Percentiles rank a stretch among this genome's conserved stretches.
phyloP scores from a whole-genome alignment of 2,113 vertebrate species.

The Scomber japonicus region DNA sequence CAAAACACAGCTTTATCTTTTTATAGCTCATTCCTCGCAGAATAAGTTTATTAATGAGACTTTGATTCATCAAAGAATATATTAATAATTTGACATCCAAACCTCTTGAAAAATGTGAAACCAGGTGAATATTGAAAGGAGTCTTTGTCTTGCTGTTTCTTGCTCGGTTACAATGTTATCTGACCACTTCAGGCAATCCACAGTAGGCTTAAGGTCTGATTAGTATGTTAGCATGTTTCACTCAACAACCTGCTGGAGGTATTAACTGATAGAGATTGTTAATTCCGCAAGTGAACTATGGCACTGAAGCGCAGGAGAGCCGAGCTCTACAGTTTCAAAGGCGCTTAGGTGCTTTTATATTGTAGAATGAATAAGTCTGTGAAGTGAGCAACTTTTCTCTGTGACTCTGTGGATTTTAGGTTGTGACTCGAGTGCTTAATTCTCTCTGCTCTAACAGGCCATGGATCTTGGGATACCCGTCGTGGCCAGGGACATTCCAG shows the following conservation, averaged over 20 bases:
- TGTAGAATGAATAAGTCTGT: not conserved
- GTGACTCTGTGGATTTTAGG: conserved; percentile 4
- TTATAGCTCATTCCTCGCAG: not conserved
- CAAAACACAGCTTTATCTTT: not conserved
- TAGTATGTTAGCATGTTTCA: conserved; percentile 66
- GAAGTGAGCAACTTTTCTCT: conserved; percentile 6
- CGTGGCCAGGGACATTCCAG: conserved; percentile 91
- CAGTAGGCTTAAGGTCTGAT: conserved; percentile 76
- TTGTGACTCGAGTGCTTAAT: not conserved
- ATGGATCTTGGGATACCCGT: conserved; percentile 92
- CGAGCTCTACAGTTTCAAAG: not conserved
- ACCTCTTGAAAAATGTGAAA: not conserved
- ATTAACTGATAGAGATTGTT: conserved; percentile 57
- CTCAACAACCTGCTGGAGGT: conserved; percentile 61
- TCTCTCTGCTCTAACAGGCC: conserved; percentile 84
- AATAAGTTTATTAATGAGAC: not conserved
- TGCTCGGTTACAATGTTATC: conserved; percentile 58
- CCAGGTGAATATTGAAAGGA: conserved; percentile 21
- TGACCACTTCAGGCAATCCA: conserved; percentile 75
- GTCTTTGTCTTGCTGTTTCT: conserved; percentile 25
- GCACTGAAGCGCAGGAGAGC: conserved; percentile 11
- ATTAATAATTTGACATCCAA: not conserved
- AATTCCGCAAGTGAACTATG: conserved; percentile 49
- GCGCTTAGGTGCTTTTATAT: not conserved
- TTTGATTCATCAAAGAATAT: conserved; percentile 10